Base-by-base conservation (phyloP, 2,797 vertebrate species). In the Hoplostethus mediterraneus region DNA sequence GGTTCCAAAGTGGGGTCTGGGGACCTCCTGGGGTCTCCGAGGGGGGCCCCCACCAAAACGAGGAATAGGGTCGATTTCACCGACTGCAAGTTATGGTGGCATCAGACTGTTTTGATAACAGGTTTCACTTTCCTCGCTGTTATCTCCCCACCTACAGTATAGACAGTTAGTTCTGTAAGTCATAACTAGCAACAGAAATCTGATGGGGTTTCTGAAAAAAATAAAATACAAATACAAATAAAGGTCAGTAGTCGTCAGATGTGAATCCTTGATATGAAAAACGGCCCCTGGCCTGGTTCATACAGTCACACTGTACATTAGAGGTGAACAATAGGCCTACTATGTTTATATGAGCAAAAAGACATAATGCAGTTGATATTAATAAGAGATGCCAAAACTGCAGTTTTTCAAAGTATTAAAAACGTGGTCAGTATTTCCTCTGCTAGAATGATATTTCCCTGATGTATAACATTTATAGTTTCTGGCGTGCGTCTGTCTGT, bases 1-100 rank as follows among this genome's bases (percentile, higher is more conserved):
- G 88, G 84, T 91, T 87, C 87, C 81, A 75, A 83, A 87, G 75
- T 76, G 71, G 75, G 83, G 79, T 86, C 79, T 58, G 60, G 75
- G 86, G 77, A 21, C 21, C 21, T 21, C 21, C 21, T 60, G 36
- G 36, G 36, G 9, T 42, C 40, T 42, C 3, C 76, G 82, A 89
- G 89, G 85, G 87, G 88, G 85, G 21, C 79, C 88, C 89, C 81
- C 73, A 40, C 61, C 77, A n/a, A 30, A 42, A 10, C 13, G 9
- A 57, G 73, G 48, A 48, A 64, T 72, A 71, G 63, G 63, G 67
- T 79, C 9, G 42, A 54, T 69, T 66, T 70, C 51, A 54, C 80
- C 72, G 55, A 45, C 75, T n/a, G 58, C 63, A 82, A 64, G 56
- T 58, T 77, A 77, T 63, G 33, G 53, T 68, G 72, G 82, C 75